Evolutionary conservation across 2,113 vertebrate genomes (phyloP).

Genomic region (Crotalus horridus): DNA sequence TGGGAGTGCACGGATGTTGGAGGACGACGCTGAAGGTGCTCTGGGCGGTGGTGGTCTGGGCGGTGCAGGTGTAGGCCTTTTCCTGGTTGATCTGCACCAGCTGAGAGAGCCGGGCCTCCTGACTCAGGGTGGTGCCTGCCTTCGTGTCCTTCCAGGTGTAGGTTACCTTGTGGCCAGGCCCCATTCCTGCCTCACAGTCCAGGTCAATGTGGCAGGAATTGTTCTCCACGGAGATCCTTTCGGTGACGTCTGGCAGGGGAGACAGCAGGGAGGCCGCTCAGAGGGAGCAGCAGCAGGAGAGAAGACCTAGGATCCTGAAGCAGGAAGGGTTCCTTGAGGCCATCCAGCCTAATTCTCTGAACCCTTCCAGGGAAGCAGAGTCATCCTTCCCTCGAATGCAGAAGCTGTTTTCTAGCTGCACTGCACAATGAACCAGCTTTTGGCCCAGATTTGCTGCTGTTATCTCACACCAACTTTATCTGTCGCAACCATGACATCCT

Average conservation of each 20-base stretch:
- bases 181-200: background rate
- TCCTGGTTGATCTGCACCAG: background rate
- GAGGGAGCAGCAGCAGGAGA: background rate
- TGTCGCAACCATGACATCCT: no score
- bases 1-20: accelerated
- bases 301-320: background rate
- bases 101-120: accelerated
- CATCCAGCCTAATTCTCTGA: background rate
- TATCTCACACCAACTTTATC: background rate
- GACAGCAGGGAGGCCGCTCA: background rate
- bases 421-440: background rate
- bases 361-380: background rate
- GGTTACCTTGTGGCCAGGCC: accelerated
- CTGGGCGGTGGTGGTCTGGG: background rate
- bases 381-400: background rate
- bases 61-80: background rate
- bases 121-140: background rate
- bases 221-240: accelerated
- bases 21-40: accelerated
- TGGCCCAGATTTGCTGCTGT: background rate
- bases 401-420: background rate
- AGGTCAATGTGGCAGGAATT: background rate
- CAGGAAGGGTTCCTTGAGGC: background rate
- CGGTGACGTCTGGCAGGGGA: background rate
- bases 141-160: background rate